Evolutionary conservation across 2,888 invertebrate genomes (phyloP).

Genomic region (Mantis religiosa): DNA sequence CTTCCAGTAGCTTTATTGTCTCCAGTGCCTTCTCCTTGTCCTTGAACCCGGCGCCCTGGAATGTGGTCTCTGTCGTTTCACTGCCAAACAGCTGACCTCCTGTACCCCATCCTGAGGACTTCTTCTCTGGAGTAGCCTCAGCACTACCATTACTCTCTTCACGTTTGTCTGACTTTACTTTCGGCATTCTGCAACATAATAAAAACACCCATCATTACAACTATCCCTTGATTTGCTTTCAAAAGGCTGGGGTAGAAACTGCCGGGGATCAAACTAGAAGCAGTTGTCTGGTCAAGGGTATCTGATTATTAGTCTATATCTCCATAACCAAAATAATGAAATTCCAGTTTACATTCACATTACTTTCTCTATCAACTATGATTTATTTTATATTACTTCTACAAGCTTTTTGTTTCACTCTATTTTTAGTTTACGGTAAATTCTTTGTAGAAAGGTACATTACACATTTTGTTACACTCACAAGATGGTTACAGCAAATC

Average conservation of each 20-base stretch:
- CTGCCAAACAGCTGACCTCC: slow-evolving; percentile 37
- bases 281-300: too few relatives aligned
- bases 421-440: too few relatives aligned
- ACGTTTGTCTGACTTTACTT: slow-evolving; percentile 40
- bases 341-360: too few relatives aligned
- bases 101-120: slow-evolving; percentile 26
- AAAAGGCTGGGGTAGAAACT: not conserved
- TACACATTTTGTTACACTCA: too few relatives aligned
- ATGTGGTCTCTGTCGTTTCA: slow-evolving; percentile 48
- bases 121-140: slow-evolving; percentile 34
- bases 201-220: not conserved
- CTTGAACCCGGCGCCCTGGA: slow-evolving; percentile 72
- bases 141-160: slow-evolving; percentile 33
- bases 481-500: too few relatives aligned
- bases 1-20: slow-evolving; percentile 61
- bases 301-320: too few relatives aligned
- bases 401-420: too few relatives aligned
- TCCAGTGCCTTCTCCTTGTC: slow-evolving; percentile 68
- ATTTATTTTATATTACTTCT: too few relatives aligned
- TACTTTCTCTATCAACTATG: too few relatives aligned
- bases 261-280: too few relatives aligned
- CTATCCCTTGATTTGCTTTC: not conserved
- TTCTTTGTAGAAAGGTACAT: too few relatives aligned
- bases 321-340: too few relatives aligned
- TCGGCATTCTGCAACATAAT: slow-evolving; percentile 36